Conservation (phyloP, 2,113 vertebrate genomes). For the Leucoraja erinaceus region DNA sequence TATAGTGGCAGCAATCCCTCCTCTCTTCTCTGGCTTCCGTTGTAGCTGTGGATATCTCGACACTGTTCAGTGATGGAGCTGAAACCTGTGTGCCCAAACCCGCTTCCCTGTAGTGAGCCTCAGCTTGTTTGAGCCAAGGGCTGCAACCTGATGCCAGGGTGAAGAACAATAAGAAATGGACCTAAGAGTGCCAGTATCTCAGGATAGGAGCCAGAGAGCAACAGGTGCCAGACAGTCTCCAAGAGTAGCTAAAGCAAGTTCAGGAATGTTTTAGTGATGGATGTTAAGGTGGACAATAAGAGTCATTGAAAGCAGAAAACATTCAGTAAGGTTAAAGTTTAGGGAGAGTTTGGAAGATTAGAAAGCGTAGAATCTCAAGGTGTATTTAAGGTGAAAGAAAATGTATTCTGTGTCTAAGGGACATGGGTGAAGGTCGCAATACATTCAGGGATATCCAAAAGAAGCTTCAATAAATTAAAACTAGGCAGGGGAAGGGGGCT, state of each 20-base stretch:
- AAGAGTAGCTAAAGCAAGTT: background rate
- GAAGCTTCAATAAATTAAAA: background rate
- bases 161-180: background rate
- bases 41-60: conserved; percentile 6
- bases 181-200: background rate
- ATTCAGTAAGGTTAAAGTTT: background rate
- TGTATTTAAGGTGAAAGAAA: background rate
- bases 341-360: background rate
- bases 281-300: conserved; percentile 1
- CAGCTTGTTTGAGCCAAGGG: conserved; percentile 16
- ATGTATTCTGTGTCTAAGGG: too few species aligned
- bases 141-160: conserved; percentile 30
- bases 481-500: too few species aligned
- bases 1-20: background rate
- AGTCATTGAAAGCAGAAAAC: conserved; percentile 2
- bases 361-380: background rate
- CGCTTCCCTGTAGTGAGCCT: conserved; percentile 11
- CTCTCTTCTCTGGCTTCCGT: background rate
- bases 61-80: conserved; percentile 16
- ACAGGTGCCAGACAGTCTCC: conserved; percentile 3
- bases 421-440: too few species aligned
- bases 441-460: background rate
- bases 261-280: conserved; percentile 16
- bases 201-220: background rate
- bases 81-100: background rate